These are phyloP conservation scores for Fulica atra DNA, from an alignment of 2,113 vertebrate species.

Conservation along the genomic window DNA sequence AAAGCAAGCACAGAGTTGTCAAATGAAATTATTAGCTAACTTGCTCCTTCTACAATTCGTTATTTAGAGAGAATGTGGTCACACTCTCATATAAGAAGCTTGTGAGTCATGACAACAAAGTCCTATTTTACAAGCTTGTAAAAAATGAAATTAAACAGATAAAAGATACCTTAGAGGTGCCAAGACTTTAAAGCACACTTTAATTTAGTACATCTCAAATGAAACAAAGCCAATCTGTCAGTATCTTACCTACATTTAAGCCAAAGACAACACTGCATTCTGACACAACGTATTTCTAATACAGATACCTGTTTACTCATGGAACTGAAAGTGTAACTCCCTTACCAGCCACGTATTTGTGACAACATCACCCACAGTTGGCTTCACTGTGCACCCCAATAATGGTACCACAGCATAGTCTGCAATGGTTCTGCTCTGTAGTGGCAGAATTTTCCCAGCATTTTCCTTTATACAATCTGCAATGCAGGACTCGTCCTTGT, in stretches of 20 bases:
- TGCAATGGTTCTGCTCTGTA: conserved; percentile 80
- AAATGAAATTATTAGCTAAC: neutral
- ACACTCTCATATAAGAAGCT: neutral
- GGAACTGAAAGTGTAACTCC: neutral
- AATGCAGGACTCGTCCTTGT: conserved; percentile 83
- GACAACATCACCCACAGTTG: conserved; percentile 91
- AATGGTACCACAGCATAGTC: conserved; percentile 94
- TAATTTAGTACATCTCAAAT: neutral
- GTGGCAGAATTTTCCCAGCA: conserved; percentile 80
- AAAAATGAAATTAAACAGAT: neutral
- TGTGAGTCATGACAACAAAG: neutral
- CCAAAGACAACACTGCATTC: neutral
- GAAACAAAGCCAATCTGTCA: neutral
- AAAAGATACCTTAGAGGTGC: neutral
- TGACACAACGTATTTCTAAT: neutral
- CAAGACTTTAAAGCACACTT: neutral
- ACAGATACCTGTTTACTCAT: neutral
- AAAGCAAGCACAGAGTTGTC: neutral
- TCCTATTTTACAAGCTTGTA: neutral
- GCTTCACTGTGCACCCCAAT: conserved; percentile 87
- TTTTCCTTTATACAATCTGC: conserved; percentile 82
- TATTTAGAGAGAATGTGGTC: neutral
- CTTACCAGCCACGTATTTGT: conserved; percentile 98
- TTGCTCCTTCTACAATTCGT: neutral
- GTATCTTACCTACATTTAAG: neutral